These are phyloP conservation scores for Empis stercorea DNA, from an alignment of 2,888 invertebrate genomes.

Conservation along the genomic window DNA sequence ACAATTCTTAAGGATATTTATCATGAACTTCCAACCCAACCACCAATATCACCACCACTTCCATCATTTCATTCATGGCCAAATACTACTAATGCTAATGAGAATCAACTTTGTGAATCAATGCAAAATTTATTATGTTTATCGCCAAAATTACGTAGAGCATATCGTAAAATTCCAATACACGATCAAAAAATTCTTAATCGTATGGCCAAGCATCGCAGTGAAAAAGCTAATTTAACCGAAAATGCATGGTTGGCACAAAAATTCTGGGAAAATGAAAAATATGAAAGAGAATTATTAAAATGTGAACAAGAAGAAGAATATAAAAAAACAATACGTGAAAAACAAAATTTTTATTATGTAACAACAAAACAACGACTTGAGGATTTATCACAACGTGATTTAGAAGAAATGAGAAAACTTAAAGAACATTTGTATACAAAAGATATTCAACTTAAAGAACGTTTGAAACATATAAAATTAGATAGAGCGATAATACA, in stretches of 20 bases:
- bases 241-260: constrained; percentile 34
- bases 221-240: constrained; percentile 24
- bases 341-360: constrained; percentile 33
- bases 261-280: constrained; percentile 35
- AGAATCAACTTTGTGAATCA: constrained; percentile 20
- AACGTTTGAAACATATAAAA: constrained; percentile 26
- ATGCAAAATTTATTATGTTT: constrained; percentile 30
- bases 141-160: constrained; percentile 25
- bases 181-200: constrained; percentile 34
- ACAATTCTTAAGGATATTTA: constrained; percentile 3
- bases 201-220: constrained; percentile 33
- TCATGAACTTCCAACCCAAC: constrained; percentile 3
- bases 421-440: constrained; percentile 24
- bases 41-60: background rate
- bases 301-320: constrained; percentile 32
- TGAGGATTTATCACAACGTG: constrained; percentile 27
- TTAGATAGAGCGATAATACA: constrained; percentile 24
- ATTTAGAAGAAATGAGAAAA: constrained; percentile 26
- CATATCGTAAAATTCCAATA: constrained; percentile 27
- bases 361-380: constrained; percentile 28
- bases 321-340: constrained; percentile 27
- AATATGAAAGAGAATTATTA: constrained; percentile 29
- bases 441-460: constrained; percentile 26
- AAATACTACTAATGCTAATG: background rate
- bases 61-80: background rate